A percentile compares a stretch with the other conserved stretches of the same genome.
phyloP scores from a whole-genome alignment of 2,113 vertebrate genomes.

The Oriolus oriolus region DNA sequence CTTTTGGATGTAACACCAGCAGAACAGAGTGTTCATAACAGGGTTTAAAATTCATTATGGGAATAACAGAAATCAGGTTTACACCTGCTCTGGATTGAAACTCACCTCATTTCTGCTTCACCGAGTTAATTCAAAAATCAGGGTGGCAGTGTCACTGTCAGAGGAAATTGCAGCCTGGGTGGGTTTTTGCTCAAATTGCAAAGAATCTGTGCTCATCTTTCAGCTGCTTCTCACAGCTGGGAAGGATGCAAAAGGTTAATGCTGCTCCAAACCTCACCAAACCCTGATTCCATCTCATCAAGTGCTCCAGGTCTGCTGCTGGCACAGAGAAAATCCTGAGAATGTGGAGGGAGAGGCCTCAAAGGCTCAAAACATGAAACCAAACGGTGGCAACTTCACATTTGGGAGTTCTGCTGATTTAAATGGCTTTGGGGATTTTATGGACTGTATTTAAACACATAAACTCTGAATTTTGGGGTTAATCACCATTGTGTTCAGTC shows the following conservation, averaged over 20 bases:
- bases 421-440: background rate
- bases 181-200: background rate
- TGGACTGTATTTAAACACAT: background rate
- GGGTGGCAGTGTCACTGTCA: background rate
- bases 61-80: background rate
- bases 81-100: background rate
- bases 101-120: background rate
- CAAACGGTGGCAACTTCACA: rapidly evolving
- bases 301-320: background rate
- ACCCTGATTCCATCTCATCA: background rate
- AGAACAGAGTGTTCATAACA: background rate
- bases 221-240: background rate
- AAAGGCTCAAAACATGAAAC: background rate
- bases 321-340: background rate
- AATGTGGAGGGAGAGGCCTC: background rate
- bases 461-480: background rate
- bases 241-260: background rate
- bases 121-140: background rate
- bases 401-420: background rate
- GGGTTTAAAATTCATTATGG: background rate
- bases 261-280: background rate
- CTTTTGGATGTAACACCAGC: background rate
- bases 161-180: background rate
- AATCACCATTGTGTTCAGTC: background rate
- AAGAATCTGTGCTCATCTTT: background rate